Conservation (phyloP, 2,888 invertebrate species). For the Lysandra coridon region DNA sequence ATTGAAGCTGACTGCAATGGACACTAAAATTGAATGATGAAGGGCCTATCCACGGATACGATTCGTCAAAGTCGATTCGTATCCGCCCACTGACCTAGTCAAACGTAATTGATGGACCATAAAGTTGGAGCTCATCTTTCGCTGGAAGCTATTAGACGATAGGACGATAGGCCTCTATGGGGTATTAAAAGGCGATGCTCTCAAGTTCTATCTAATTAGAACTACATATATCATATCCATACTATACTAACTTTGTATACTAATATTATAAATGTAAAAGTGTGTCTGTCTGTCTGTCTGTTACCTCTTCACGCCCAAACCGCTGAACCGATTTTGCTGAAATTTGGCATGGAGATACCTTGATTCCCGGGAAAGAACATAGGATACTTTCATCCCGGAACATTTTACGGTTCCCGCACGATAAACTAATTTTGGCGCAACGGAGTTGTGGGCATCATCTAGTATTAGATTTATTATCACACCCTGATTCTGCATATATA, state of each 20-base stretch:
- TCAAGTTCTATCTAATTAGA: background rate
- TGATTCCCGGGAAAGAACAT: too few species aligned
- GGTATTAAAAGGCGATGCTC: background rate
- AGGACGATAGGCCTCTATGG: background rate
- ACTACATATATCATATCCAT: background rate
- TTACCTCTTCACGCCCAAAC: background rate
- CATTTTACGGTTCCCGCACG: too few species aligned
- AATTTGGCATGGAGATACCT: too few species aligned
- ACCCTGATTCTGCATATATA: too few species aligned
- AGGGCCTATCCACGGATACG: constrained; percentile 7
- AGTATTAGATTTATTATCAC: too few species aligned
- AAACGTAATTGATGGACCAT: constrained; percentile 5
- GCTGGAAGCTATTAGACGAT: background rate
- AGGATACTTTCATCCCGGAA: too few species aligned
- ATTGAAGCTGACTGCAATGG: background rate
- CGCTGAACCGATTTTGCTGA: too few species aligned
- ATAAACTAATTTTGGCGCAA: too few species aligned
- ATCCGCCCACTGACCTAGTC: constrained; percentile 12
- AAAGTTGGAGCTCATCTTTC: constrained; percentile 12
- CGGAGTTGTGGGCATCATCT: too few species aligned
- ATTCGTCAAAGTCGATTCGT: constrained; percentile 8
- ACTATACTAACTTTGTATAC: too few species aligned
- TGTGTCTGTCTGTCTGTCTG: too few species aligned
- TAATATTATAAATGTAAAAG: too few species aligned
- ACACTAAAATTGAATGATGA: constrained; percentile 4